These are phyloP conservation scores for Camponotus floridanus DNA, from an alignment of 1,140 invertebrate genomes.

Conservation along the genomic window DNA sequence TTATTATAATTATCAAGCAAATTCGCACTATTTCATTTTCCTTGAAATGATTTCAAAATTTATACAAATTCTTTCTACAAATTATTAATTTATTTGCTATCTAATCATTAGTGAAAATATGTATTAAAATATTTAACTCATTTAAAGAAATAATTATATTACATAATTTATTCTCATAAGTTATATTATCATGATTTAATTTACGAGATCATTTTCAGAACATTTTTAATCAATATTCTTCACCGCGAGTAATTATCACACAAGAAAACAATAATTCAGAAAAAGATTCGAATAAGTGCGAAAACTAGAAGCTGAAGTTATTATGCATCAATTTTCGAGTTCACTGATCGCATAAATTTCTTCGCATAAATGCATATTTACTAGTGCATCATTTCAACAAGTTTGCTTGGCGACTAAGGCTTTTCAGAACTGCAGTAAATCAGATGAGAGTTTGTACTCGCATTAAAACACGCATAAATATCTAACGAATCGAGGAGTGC, in stretches of 20 bases:
- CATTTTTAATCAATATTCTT: neutral
- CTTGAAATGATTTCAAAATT: neutral
- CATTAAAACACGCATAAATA: constrained; percentile 55
- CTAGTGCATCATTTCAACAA: constrained; percentile 21
- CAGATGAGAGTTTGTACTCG: constrained; percentile 32
- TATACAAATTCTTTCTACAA: neutral
- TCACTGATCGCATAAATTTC: constrained; percentile 24
- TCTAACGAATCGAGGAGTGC: constrained; percentile 49
- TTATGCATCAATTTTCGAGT: constrained; percentile 34
- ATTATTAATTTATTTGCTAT: constrained; percentile 35
- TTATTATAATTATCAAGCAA: constrained; percentile 1
- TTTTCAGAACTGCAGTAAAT: constrained; percentile 45
- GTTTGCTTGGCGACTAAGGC: neutral
- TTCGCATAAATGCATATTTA: constrained; percentile 50
- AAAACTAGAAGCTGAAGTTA: constrained; percentile 1
- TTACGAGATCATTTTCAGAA: neutral
- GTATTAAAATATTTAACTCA: constrained; percentile 24
- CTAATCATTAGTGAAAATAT: constrained; percentile 15
- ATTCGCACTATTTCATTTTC: neutral
- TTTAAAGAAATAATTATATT: neutral
- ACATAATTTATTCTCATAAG: neutral
- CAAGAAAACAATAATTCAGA: neutral
- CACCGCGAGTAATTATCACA: neutral
- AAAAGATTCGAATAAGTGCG: neutral
- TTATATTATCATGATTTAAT: neutral